Evolutionary conservation across 2,113 vertebrate genomes (phyloP), one percentile per base, ranked within the genome.

Genomic region (Peromyscus californicus): DNA sequence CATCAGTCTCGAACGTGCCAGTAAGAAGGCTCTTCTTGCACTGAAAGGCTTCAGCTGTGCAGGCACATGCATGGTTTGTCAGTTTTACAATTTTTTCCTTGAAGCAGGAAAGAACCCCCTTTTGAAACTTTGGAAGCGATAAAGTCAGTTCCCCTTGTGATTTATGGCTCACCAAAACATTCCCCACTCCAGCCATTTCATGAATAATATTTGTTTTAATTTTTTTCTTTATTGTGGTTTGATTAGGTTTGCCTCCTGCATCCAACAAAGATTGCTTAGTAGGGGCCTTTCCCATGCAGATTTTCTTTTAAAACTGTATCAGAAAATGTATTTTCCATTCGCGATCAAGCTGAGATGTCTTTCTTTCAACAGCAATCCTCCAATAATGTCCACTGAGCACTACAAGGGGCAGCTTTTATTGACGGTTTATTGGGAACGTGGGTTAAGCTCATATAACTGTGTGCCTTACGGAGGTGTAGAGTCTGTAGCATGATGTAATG

Each of bases 401-500:
- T 84, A 94, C 94, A 93, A 45, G 61, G 96, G 91, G n/a, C n/a
- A 89, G 39, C 39, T 98, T 98, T 97, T 90, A 96, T 82, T 95
- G 94, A 93, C 59, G 72, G 79, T 97, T 97, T 98, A 98, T 91
- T 95, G 92, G 94, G n/a, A 75, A 22, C 33, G 89, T 92, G 69
- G 7, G 83, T 96, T 97, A 98, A 98, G 42, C 63, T 93, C 95
- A n/a, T 87, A 31, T 96, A 97, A 97, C 92, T 78, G 48, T 78
- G 48, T 93, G 96, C 96, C 92, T 98, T 85, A 96, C 31, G 74
- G 95, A 98, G 70, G 95, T 97, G 94, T 93, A 95, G 98, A 98
- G 93, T 94, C 94, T 98, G 87, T 75, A 93, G 96, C 94, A 94
- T 98, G 97, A 98, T 96, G 94, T 98, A 98, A 98, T 97, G 86